These are phyloP conservation scores for Lophius piscatorius DNA, from an alignment of 2,113 vertebrate species.

Conservation along the genomic window DNA sequence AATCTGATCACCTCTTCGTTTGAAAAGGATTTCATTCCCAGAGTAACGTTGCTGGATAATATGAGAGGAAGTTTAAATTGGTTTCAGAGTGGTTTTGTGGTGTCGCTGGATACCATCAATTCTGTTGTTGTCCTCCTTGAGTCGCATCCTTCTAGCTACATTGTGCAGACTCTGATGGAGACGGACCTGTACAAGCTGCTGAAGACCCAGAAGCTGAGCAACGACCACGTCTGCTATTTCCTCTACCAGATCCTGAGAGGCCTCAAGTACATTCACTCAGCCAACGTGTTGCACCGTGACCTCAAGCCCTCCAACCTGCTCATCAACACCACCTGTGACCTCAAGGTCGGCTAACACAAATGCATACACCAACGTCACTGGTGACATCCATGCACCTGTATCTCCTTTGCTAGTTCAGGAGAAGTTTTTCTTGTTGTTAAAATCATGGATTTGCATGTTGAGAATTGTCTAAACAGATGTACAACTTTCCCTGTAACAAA, in stretches of 20 bases:
- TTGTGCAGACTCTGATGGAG: conserved; percentile 93
- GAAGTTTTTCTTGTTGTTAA: too few species aligned
- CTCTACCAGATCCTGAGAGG: conserved; percentile 91
- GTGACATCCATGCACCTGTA: neutral
- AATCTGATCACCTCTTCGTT: too few species aligned
- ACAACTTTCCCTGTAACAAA: too few species aligned
- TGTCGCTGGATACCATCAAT: neutral
- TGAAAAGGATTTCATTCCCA: neutral
- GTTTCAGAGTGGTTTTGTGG: neutral
- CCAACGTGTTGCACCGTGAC: conserved; percentile 90
- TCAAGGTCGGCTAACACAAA: conserved; percentile 83
- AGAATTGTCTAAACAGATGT: too few species aligned
- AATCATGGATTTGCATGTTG: too few species aligned
- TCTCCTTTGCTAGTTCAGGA: too few species aligned
- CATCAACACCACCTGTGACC: conserved; percentile 92
- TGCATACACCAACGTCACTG: neutral
- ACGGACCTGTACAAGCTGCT: conserved; percentile 91
- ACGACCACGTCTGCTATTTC: conserved; percentile 92
- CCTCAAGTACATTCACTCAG: conserved; percentile 91
- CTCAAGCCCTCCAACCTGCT: conserved; percentile 92
- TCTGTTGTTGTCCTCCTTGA: conserved; percentile 66
- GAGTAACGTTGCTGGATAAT: neutral
- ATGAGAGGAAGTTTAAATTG: neutral
- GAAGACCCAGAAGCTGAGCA: conserved; percentile 90
- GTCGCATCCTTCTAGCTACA: conserved; percentile 79